These are phyloP conservation scores for Trogon surrucura DNA, from an alignment of 2,113 vertebrate genomes.

Conservation along the genomic window DNA sequence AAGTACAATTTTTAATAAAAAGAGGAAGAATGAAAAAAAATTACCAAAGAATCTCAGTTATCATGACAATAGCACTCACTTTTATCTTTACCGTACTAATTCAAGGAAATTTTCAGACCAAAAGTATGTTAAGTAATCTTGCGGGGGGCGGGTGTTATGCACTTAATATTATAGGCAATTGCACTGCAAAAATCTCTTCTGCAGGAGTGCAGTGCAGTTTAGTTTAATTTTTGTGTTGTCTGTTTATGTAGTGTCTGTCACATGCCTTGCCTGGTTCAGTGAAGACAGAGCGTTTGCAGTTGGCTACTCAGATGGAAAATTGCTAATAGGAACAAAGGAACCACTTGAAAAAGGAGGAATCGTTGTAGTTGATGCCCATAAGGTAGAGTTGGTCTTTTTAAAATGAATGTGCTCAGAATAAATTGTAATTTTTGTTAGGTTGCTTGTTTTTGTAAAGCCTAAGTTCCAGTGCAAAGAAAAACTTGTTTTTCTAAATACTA, in stretches of 20 bases:
- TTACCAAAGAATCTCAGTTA: neutral
- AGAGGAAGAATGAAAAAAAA: neutral
- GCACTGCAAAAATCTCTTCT: neutral
- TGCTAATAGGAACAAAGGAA: slow-evolving; percentile 90
- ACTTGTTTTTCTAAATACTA: neutral
- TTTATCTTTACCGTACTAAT: neutral
- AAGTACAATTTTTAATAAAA: neutral
- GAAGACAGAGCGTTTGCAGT: slow-evolving; percentile 94
- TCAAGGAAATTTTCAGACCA: neutral
- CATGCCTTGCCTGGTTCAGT: slow-evolving; percentile 94
- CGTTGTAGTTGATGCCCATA: slow-evolving; percentile 91
- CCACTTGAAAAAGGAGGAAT: slow-evolving; percentile 89
- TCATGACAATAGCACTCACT: neutral
- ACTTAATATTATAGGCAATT: neutral
- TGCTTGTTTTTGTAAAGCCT: neutral
- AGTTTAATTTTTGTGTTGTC: neutral
- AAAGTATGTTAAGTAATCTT: neutral
- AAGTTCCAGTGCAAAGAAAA: neutral
- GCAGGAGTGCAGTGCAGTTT: neutral
- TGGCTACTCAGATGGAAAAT: slow-evolving; percentile 94
- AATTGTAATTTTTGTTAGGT: neutral
- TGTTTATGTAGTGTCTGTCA: slow-evolving; percentile 84
- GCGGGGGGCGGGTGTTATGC: neutral
- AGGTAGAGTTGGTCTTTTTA: slow-evolving; percentile 77
- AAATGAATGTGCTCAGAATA: neutral